phyloP scores from a whole-genome alignment of 1,140 invertebrate genomes.

The Lucilia sericata region DNA sequence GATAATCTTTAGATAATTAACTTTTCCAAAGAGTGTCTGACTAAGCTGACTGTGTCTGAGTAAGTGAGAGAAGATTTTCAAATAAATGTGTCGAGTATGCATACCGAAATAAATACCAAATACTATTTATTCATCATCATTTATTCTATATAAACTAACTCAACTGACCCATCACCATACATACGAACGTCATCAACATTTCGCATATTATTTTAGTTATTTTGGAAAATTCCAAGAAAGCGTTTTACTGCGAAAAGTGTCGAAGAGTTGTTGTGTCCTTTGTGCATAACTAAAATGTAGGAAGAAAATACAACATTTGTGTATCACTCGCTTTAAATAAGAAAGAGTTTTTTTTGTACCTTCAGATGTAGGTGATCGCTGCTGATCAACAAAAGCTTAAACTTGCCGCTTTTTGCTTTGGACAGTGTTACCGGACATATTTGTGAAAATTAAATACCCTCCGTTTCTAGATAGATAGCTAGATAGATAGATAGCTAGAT shows the following conservation, averaged over 20 bases:
- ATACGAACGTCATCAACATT: background rate
- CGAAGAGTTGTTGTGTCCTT: background rate
- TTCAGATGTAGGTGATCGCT: background rate
- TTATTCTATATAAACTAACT: too few relatives aligned
- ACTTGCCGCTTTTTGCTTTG: background rate
- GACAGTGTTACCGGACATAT: background rate
- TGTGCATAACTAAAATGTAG: background rate
- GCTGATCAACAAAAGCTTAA: background rate
- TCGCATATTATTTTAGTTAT: slow-evolving; percentile 26
- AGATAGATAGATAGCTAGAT: too few relatives aligned
- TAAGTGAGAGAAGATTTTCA: background rate
- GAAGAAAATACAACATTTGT: background rate
- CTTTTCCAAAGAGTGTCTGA: background rate
- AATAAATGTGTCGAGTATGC: slow-evolving; percentile 16
- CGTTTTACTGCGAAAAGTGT: slow-evolving; percentile 38
- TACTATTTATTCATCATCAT: background rate
- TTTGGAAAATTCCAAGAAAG: slow-evolving; percentile 41
- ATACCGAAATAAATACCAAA: slow-evolving; percentile 3
- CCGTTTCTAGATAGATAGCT: too few relatives aligned
- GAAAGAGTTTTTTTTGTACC: background rate
- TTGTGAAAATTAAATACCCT: too few relatives aligned
- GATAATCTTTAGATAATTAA: background rate
- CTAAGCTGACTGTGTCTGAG: background rate
- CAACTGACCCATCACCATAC: background rate
- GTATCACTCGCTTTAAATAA: slow-evolving; percentile 15